phyloP scores from a whole-genome alignment of 2,113 vertebrate genomes.

The Xenus cinereus region DNA sequence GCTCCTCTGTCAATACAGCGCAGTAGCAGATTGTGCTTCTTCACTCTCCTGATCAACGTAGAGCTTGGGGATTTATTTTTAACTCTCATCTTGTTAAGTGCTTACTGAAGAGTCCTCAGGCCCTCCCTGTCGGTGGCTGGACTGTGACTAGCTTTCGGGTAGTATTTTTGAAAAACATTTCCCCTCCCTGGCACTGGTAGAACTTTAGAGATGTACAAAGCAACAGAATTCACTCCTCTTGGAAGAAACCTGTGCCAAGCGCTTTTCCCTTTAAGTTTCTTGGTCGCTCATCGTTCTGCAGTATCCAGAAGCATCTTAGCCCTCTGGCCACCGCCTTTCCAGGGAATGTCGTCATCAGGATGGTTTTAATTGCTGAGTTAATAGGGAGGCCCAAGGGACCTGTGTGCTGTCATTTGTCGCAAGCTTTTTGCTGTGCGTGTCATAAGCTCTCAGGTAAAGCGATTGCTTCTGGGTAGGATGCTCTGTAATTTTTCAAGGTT shows the following conservation, averaged over 20 bases:
- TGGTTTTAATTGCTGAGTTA: neutral
- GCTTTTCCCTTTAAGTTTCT: neutral
- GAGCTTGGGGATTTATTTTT: neutral
- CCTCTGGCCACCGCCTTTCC: neutral
- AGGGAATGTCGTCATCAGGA: accelerated
- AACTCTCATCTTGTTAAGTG: neutral
- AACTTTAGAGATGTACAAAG: neutral
- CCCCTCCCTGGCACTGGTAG: neutral
- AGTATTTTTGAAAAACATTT: neutral
- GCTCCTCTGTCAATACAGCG: neutral
- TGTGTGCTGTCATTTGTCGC: neutral
- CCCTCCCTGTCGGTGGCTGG: neutral
- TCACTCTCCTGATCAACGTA: neutral
- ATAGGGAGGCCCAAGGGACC: neutral
- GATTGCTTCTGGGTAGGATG: neutral
- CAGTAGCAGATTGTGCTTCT: neutral
- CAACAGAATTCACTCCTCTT: neutral
- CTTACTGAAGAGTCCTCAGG: neutral
- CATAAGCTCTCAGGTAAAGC: neutral
- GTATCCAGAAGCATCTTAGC: neutral
- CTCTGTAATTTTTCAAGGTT: neutral
- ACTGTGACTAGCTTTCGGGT: neutral
- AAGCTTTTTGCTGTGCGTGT: neutral
- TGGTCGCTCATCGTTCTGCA: neutral
- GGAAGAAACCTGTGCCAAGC: neutral